Conservation (phyloP, 2,888 invertebrate species). For the Drosophila ezoana region DNA sequence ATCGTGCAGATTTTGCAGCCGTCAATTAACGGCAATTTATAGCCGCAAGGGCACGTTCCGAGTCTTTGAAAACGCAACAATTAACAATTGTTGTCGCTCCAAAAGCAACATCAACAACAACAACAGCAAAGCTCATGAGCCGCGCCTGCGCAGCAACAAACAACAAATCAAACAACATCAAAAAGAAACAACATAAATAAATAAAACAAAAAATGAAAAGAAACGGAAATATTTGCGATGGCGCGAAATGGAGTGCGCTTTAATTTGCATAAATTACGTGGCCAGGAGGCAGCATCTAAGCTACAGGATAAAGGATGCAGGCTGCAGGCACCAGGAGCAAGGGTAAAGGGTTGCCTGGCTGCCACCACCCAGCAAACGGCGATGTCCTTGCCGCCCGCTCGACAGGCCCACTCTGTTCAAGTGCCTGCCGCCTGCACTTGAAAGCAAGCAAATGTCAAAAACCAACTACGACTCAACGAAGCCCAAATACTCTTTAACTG, state of each 20-base stretch:
- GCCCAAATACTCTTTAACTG: constrained; percentile 20
- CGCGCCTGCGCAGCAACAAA: constrained; percentile 73
- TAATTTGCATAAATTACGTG: constrained; percentile 78
- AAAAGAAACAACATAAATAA: constrained; percentile 9
- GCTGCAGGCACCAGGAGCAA: not conserved
- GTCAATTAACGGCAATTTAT: constrained; percentile 69
- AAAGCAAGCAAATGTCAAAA: constrained; percentile 18
- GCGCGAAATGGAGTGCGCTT: constrained; percentile 79
- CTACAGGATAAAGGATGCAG: constrained; percentile 30
- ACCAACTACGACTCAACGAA: constrained; percentile 7
- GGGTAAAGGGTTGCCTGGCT: constrained; percentile 53
- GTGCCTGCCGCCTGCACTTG: constrained; percentile 69
- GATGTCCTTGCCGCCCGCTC: constrained; percentile 43
- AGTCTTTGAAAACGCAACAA: constrained; percentile 61
- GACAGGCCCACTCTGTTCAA: constrained; percentile 47
- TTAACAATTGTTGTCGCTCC: constrained; percentile 75
- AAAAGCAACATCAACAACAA: constrained; percentile 36
- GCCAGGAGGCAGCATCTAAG: constrained; percentile 23
- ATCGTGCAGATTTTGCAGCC: constrained; percentile 38
- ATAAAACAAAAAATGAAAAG: constrained; percentile 7
- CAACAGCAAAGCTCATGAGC: constrained; percentile 26
- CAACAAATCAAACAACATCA: constrained; percentile 65
- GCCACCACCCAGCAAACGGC: constrained; percentile 35
- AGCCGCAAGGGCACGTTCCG: constrained; percentile 50
- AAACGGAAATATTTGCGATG: constrained; percentile 61